Base-by-base conservation (phyloP, 1,140 invertebrate species). In the Lysiphlebus fabarum region DNA sequence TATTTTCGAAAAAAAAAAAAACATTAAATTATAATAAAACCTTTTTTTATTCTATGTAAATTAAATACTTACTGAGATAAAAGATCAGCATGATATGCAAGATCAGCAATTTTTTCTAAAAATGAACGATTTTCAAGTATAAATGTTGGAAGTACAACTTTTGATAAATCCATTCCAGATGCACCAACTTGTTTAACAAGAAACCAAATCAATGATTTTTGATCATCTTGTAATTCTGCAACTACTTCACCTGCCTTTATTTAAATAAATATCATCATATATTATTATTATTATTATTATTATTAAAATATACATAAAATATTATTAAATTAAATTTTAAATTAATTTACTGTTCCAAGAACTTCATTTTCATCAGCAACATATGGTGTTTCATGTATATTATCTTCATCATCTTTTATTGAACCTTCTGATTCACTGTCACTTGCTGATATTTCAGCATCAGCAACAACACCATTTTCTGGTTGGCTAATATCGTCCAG, bases 141-240 rank as follows among this genome's bases (percentile, higher is more conserved):
- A 69, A 92, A 93, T 0, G 90, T 93, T 0, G 94, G 94, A 48
- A 97, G 78, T 7, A 95, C 93, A 36, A 97, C 94, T 79, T 95
- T 94, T 51, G 92, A 95, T n/a, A 97, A 79, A 80, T 96, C 95
- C 94, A 96, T 96, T 14, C 95, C 94, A 14, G 95, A 95, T 26
- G 17, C 17, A 26, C 93, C 83, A 67, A 96, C 92, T 84, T 97
- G 94, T 77, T 96, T 96, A 66, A 97, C 82, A 12, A 97, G 82
- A 68, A 90, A 93, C 93, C 94, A 96, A 68, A 98, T 89, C 37
- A 97, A 79, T 26, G 91, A 94, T 74, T 96, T 96, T 79, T 97
- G 95, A 74, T 96, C 94, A 53, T 98, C 95, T 10, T 90, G 90
- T 34, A 98, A 83, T 74, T 96, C 93, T 71, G 96, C 90, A 2